Percentiles rank a stretch among this genome's conserved stretches.
These are phyloP conservation scores for Colletes latitarsis DNA, from an alignment of 1,140 invertebrate species.

Conservation along the genomic window DNA sequence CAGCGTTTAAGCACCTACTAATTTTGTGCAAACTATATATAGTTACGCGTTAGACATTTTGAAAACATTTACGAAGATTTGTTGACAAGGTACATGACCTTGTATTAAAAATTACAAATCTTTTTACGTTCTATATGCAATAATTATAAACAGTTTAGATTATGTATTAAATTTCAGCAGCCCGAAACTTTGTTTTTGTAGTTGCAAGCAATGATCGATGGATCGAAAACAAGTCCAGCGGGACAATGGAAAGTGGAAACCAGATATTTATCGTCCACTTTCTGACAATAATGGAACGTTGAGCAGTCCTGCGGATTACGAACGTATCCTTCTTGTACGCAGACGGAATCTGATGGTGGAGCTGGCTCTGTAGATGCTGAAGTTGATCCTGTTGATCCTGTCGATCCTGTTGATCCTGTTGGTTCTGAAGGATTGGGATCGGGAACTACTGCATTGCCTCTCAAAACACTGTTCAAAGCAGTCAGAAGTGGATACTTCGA, in stretches of 20 bases:
- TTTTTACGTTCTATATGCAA: too few species aligned
- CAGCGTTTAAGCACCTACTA: too few species aligned
- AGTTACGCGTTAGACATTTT: too few species aligned
- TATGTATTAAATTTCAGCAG: not conserved
- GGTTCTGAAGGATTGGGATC: constrained; percentile 29
- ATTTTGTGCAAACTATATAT: too few species aligned
- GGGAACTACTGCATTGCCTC: not conserved
- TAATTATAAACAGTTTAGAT: too few species aligned
- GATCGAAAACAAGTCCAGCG: constrained; percentile 48
- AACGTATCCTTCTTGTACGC: constrained; percentile 63
- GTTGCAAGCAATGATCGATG: constrained; percentile 35
- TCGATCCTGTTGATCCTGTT: not conserved
- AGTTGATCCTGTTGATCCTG: not conserved
- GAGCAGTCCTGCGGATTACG: constrained; percentile 61
- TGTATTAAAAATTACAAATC: too few species aligned
- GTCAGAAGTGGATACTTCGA: constrained; percentile 83
- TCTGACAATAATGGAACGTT: constrained; percentile 64
- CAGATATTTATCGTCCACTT: not conserved
- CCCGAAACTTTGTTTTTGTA: constrained; percentile 13
- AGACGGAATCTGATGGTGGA: constrained; percentile 33
- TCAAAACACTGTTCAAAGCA: constrained; percentile 80
- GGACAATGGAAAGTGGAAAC: constrained; percentile 26
- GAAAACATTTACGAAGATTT: too few species aligned
- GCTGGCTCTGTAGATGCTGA: constrained; percentile 27
- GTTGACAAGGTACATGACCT: too few species aligned